These are phyloP conservation scores for Euzophera pinguis DNA, from an alignment of 2,888 invertebrate genomes.

Conservation along the genomic window DNA sequence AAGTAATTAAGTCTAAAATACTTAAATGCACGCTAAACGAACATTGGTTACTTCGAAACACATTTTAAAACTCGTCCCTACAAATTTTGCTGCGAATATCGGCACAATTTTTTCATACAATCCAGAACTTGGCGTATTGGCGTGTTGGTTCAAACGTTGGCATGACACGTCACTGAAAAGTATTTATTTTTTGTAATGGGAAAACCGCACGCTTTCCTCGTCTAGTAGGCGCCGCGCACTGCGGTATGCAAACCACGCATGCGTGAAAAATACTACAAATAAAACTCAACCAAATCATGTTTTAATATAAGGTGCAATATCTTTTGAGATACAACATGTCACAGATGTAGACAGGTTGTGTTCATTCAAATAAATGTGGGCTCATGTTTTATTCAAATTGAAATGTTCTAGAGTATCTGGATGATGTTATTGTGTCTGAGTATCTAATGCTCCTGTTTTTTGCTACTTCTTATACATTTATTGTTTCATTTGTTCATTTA, in stretches of 20 bases:
- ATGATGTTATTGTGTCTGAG: conserved; percentile 3
- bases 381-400: conserved; percentile 27
- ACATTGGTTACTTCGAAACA: conserved; percentile 1
- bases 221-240: conserved; percentile 75
- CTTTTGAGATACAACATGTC: conserved; percentile 32
- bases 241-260: conserved; percentile 71
- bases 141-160: conserved; percentile 43
- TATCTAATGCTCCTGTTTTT: not conserved
- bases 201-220: conserved; percentile 63
- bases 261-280: conserved; percentile 43
- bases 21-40: not conserved
- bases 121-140: conserved; percentile 23
- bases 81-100: conserved; percentile 15
- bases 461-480: not conserved
- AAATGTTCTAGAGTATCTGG: conserved; percentile 8
- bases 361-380: conserved; percentile 47
- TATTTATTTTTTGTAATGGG: conserved; percentile 58
- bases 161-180: conserved; percentile 32
- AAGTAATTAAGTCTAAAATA: too few relatives aligned
- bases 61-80: not conserved
- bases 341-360: conserved; percentile 33
- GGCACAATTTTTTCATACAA: conserved; percentile 24
- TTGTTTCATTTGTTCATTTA: not conserved
- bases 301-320: conserved; percentile 29
- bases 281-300: conserved; percentile 34